Conservation (phyloP, 2,113 vertebrate genomes). For the Gallinago paraguaiae region DNA sequence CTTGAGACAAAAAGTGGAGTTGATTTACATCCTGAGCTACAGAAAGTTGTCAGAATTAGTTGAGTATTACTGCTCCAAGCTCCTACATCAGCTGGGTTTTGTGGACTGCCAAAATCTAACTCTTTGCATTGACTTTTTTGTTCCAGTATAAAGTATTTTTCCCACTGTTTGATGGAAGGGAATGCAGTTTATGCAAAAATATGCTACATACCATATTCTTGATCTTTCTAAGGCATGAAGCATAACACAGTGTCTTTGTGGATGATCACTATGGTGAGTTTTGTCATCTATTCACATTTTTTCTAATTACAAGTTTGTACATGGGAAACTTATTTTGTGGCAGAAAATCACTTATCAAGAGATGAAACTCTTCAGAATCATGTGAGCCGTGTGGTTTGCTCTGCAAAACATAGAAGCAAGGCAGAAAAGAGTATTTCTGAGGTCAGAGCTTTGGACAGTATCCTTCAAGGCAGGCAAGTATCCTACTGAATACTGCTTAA, state of each 20-base stretch:
- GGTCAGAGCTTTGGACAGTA: not conserved
- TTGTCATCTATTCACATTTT: not conserved
- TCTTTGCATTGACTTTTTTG: not conserved
- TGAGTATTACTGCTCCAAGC: not conserved
- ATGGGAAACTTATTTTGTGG: not conserved
- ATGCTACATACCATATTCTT: not conserved
- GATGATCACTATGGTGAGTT: not conserved
- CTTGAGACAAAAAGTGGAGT: constrained; percentile 2
- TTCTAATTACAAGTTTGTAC: not conserved
- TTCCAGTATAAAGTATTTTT: not conserved
- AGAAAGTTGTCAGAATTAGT: not conserved
- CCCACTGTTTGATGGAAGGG: not conserved
- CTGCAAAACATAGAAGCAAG: not conserved
- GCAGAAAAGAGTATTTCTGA: not conserved
- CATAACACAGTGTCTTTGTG: not conserved
- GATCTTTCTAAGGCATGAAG: not conserved
- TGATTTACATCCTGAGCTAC: constrained; percentile 25
- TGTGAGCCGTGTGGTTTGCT: rapidly evolving
- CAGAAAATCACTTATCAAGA: not conserved
- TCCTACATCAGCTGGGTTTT: not conserved
- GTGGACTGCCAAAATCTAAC: not conserved
- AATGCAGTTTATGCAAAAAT: not conserved
- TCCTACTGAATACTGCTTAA: not conserved
- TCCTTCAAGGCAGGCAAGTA: not conserved
- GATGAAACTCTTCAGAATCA: not conserved